Conservation (phyloP, 2,113 vertebrate species). For the Prolemur simus region DNA sequence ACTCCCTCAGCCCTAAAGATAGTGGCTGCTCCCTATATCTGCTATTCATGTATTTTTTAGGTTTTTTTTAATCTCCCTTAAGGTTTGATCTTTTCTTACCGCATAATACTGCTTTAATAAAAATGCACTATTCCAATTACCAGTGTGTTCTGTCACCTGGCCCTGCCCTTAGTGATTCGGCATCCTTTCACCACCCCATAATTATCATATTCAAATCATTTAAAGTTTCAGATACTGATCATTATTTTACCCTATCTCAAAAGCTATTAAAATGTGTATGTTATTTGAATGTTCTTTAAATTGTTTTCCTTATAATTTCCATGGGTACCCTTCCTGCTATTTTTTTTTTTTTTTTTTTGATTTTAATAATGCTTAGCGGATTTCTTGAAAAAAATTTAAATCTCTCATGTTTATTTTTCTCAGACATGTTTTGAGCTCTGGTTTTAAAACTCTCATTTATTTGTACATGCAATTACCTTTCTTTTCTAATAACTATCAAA, state of each 20-base stretch:
- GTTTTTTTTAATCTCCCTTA: not conserved
- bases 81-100: not conserved
- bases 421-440: not conserved
- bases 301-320: not conserved
- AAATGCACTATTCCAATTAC: not conserved
- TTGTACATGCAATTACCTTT: not conserved
- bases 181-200: not conserved
- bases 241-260: not conserved
- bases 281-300: not conserved
- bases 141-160: not conserved
- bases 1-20: not conserved
- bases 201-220: not conserved
- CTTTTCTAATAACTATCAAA: not conserved
- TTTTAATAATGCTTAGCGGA: not conserved
- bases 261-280: not conserved
- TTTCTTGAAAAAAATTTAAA: not conserved
- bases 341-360: not conserved
- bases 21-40: not conserved
- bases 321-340: rapidly evolving
- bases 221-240: not conserved
- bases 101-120: not conserved
- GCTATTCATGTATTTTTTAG: not conserved
- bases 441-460: not conserved
- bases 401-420: not conserved
- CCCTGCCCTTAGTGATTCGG: not conserved